Evolutionary conservation across 2,888 invertebrate genomes (phyloP).

Genomic region (Stenodera caucasica): DNA sequence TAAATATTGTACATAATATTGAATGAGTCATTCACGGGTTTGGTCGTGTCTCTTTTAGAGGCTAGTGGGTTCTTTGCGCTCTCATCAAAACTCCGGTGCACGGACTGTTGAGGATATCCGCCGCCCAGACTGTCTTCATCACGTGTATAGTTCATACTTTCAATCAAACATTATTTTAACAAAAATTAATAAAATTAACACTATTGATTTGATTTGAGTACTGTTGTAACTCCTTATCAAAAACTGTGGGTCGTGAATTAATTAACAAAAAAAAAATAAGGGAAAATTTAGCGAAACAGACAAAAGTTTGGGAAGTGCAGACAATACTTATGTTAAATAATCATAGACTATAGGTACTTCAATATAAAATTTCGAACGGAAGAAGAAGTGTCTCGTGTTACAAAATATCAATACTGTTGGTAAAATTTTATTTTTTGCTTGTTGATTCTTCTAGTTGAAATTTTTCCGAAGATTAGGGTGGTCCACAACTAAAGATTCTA

Average conservation of each 20-base stretch:
- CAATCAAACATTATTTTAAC: neutral
- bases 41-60: conserved; percentile 34
- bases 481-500: conserved; percentile 18
- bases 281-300: no score
- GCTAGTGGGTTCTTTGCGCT: conserved; percentile 40
- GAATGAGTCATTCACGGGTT: conserved; percentile 39
- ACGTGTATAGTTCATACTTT: conserved; percentile 8
- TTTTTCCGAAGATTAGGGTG: conserved; percentile 21
- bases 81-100: conserved; percentile 47
- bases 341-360: neutral
- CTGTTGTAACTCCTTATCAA: no score
- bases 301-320: no score
- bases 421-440: conserved; percentile 8
- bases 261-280: no score
- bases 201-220: no score
- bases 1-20: neutral
- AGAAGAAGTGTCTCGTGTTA: conserved; percentile 32
- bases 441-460: conserved; percentile 4
- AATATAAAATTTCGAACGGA: conserved; percentile 25
- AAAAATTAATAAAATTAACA: neutral
- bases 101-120: conserved; percentile 48
- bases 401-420: neutral
- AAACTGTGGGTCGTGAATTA: no score
- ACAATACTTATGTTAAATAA: conserved; percentile 1
- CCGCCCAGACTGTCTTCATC: conserved; percentile 35